Evolutionary conservation across 2,113 vertebrate genomes (phyloP).

Genomic region (Trogon melanurus): DNA sequence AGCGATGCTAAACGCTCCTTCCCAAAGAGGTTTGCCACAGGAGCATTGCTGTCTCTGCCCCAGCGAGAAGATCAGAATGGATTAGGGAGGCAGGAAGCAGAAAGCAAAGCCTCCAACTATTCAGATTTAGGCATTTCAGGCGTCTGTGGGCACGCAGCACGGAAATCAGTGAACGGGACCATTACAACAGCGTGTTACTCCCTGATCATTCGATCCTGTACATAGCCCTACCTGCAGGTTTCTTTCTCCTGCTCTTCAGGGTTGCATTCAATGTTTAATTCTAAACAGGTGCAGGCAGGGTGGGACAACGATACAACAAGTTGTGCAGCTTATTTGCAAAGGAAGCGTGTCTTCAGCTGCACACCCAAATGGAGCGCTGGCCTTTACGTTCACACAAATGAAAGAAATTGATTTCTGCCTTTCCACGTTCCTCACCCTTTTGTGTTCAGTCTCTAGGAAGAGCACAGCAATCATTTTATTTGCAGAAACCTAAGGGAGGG

Average conservation of each 20-base stretch:
- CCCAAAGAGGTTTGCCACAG: neutral
- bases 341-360: neutral
- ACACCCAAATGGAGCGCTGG: neutral
- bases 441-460: neutral
- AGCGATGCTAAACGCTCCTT: neutral
- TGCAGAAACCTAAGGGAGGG: neutral
- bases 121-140: neutral
- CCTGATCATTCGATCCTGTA: neutral
- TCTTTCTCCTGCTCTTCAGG: neutral
- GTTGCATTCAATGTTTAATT: neutral
- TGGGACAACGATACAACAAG: neutral
- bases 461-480: neutral
- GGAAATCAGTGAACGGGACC: neutral
- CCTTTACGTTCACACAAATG: neutral
- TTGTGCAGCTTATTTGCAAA: neutral
- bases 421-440: neutral
- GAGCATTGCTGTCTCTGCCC: neutral
- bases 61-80: neutral
- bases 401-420: constrained; percentile 6
- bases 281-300: neutral
- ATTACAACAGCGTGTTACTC: neutral
- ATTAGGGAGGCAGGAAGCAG: neutral
- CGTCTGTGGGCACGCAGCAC: neutral
- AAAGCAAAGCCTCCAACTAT: neutral
- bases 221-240: neutral